Conservation (phyloP, 2,888 invertebrate species). For the Psylliodes chrysocephalus region DNA sequence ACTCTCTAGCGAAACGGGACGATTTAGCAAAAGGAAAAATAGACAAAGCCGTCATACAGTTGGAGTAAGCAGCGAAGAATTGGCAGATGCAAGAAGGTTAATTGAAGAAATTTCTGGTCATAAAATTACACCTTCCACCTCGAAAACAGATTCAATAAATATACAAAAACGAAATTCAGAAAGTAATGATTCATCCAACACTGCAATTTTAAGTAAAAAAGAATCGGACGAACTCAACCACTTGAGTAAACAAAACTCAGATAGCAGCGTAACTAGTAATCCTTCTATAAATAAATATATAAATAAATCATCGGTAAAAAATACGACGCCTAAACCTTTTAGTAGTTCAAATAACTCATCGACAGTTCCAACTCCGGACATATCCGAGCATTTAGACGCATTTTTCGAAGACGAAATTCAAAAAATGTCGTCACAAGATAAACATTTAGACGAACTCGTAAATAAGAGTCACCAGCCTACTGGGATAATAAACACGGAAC, state of each 20-base stretch:
- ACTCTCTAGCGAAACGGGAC: constrained; percentile 59
- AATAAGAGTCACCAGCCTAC: constrained; percentile 27
- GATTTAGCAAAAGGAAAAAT: constrained; percentile 68
- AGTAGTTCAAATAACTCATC: constrained; percentile 57
- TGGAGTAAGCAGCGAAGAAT: constrained; percentile 83
- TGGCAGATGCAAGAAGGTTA: constrained; percentile 80
- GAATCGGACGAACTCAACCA: constrained; percentile 22
- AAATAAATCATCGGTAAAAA: constrained; percentile 56
- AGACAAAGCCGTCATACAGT: constrained; percentile 82
- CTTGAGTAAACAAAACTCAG: constrained; percentile 65
- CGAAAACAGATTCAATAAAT: constrained; percentile 44
- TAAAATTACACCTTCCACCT: constrained; percentile 53
- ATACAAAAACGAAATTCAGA: constrained; percentile 66
- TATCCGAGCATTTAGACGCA: constrained; percentile 56
- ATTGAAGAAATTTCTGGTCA: constrained; percentile 73
- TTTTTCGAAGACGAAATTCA: constrained; percentile 56
- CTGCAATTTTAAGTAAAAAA: constrained; percentile 16
- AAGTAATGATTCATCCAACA: constrained; percentile 57
- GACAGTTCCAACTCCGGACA: constrained; percentile 61
- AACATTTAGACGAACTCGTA: background rate
- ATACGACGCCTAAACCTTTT: constrained; percentile 63
- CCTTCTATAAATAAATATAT: constrained; percentile 48
- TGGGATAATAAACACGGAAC: constrained; percentile 48
- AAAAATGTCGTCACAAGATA: constrained; percentile 19
- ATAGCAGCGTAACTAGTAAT: constrained; percentile 60